These are phyloP conservation scores for Spisula solida DNA, from an alignment of 2,888 invertebrate species.

Conservation along the genomic window DNA sequence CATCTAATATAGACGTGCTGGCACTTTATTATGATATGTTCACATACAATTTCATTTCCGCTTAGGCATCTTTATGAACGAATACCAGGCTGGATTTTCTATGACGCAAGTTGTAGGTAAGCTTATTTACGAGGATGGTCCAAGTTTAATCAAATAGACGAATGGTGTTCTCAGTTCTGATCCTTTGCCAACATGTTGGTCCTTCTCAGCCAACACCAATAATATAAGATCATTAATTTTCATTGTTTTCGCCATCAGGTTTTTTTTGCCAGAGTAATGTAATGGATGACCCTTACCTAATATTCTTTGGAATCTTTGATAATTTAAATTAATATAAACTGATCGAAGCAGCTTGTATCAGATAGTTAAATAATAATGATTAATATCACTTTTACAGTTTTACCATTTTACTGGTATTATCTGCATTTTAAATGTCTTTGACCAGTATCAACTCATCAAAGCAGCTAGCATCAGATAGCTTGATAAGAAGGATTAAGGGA, in stretches of 20 bases:
- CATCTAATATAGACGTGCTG: slow-evolving; percentile 45
- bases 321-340: not conserved
- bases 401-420: too few relatives aligned
- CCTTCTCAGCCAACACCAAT: not conserved
- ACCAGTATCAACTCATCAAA: too few relatives aligned
- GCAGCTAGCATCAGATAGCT: too few relatives aligned
- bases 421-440: too few relatives aligned
- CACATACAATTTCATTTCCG: slow-evolving; percentile 42
- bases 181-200: not conserved
- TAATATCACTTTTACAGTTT: too few relatives aligned
- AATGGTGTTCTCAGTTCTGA: not conserved
- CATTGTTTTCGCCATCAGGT: not conserved
- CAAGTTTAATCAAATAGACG: not conserved
- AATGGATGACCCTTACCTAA: not conserved
- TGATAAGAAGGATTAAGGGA: too few relatives aligned
- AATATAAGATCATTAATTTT: not conserved
- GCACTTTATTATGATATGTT: slow-evolving; percentile 41
- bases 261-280: slow-evolving; percentile 3
- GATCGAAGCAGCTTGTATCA: too few relatives aligned
- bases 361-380: too few relatives aligned
- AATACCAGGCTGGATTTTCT: not conserved
- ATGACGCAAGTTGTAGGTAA: not conserved
- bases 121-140: not conserved
- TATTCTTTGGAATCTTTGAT: not conserved
- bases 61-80: slow-evolving; percentile 21